These are phyloP conservation scores for Mythimna vitellina DNA, from an alignment of 2,888 invertebrate species.

Conservation along the genomic window DNA sequence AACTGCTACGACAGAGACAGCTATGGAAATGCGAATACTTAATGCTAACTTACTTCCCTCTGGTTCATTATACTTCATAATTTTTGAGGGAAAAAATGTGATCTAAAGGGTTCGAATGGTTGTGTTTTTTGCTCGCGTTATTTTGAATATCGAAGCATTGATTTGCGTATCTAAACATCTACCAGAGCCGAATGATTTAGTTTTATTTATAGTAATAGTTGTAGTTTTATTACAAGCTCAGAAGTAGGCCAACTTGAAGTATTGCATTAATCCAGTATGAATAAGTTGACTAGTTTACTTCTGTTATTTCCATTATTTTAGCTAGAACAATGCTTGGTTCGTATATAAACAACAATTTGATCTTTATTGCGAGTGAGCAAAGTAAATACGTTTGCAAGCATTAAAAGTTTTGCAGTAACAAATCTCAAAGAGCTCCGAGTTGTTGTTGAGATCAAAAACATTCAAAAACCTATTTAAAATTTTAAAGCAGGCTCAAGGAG, in stretches of 20 bases:
- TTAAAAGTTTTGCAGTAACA: conserved; percentile 54
- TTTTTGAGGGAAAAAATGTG: conserved; percentile 83
- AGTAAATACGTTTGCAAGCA: conserved; percentile 41
- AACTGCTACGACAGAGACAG: conserved; percentile 90
- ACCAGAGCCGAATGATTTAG: conserved; percentile 10
- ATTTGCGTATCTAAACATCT: conserved; percentile 26
- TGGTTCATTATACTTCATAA: conserved; percentile 90
- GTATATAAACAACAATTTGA: conserved; percentile 2
- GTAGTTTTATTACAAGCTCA: conserved; percentile 16
- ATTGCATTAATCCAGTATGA: conserved; percentile 15
- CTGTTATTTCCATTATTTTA: conserved; percentile 11
- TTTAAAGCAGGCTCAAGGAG: conserved; percentile 55
- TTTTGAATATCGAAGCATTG: conserved; percentile 53
- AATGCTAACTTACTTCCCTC: conserved; percentile 89
- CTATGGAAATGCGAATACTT: conserved; percentile 89
- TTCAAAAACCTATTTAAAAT: conserved; percentile 65
- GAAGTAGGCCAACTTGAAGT: conserved; percentile 22
- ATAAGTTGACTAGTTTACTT: conserved; percentile 2
- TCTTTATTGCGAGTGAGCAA: conserved; percentile 14
- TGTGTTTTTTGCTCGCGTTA: conserved; percentile 50
- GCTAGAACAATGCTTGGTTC: not conserved
- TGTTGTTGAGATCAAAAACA: conserved; percentile 58
- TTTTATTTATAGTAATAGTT: conserved; percentile 1
- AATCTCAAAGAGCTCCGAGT: conserved; percentile 52
- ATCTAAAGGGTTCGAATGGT: conserved; percentile 78